A percentile compares a stretch with the other conserved stretches of the same genome.
Conservation (phyloP, 1,140 invertebrate species). For the Caenorhabditis tropicalis region DNA sequence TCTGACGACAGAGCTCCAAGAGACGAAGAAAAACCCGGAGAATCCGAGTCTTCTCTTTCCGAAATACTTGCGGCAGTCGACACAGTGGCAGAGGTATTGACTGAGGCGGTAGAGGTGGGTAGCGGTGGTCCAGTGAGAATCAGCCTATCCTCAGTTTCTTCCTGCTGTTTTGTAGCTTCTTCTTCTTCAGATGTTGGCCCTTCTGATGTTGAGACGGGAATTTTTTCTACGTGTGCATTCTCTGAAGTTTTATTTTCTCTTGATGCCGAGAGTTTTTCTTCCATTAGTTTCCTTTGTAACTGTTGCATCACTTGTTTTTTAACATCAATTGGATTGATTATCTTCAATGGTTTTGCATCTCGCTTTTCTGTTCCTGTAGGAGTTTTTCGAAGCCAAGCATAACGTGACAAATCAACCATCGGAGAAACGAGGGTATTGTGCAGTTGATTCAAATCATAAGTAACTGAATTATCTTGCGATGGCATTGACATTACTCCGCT, state of each 20-base stretch:
- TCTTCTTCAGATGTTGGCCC: neutral
- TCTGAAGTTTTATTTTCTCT: neutral
- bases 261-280: neutral
- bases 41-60: constrained; percentile 5
- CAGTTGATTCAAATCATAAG: constrained; percentile 13
- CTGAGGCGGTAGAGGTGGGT: neutral
- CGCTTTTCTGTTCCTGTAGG: neutral
- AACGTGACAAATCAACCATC: constrained; percentile 9
- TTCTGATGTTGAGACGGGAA: neutral
- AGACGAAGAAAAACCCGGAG: neutral
- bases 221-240: neutral
- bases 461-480: neutral
- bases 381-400: constrained; percentile 18
- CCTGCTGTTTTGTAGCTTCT: neutral
- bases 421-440: constrained; percentile 14
- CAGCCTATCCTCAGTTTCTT: neutral
- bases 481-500: neutral
- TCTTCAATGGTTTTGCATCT: neutral
- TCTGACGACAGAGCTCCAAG: neutral
- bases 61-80: constrained; percentile 5
- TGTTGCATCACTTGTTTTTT: neutral
- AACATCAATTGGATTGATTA: neutral
- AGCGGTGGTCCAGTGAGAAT: constrained; percentile 31
- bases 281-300: neutral
- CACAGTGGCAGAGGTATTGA: constrained; percentile 9